Evolutionary conservation across 2,113 vertebrate species (phyloP), one percentile per base, ranked within the genome.

Genomic region (Ophiodon elongatus): DNA sequence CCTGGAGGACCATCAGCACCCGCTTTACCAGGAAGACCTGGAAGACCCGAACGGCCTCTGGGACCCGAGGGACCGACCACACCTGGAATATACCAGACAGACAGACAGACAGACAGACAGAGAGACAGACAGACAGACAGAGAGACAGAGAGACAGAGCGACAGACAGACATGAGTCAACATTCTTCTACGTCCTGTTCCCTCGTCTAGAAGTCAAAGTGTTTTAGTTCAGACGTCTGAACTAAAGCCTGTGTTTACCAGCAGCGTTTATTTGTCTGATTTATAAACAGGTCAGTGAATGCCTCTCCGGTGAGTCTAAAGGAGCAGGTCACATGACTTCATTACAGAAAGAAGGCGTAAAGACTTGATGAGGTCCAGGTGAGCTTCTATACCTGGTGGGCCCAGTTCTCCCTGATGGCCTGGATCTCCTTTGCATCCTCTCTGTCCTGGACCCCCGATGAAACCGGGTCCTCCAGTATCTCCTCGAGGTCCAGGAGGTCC

Each of bases 51-150:
- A 1, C 56, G 90, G 14, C 95, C 95, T 73, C 78, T 77, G 1
- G 86, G 79, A 60, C 95, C 95, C 11, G 63, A 37, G 4, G 95
- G 94, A n/a, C 94, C 95, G 0, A 57, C 21, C 29, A 93, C 91
- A 80, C 94, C 94, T 96, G 60, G 79, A 65, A 73, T 21, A 66
- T 19, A 41, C 0, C n/a, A 64, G 59, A 62, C 7, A 63, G n/a
- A 57, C 10, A 33, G 27, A 62, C 4, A 62, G 6, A 15, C 2
- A 29, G 27, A 60, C 14, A 60, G 23, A n/a, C 27, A 60, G 13
- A 31, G 1, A 60, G 57, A 17, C 14, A 31, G 57, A 60, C 6
- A 60, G 27, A 60, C 14, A 60, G 23, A n/a, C 27, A 60, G 13
- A 29, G 1, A 27, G n/a, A 57, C 8, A 57, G 4, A 14, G 10